A percentile compares a stretch with the other conserved stretches of the same genome.
Conservation (phyloP, 2,888 invertebrate genomes). For the Torymus texanus region DNA sequence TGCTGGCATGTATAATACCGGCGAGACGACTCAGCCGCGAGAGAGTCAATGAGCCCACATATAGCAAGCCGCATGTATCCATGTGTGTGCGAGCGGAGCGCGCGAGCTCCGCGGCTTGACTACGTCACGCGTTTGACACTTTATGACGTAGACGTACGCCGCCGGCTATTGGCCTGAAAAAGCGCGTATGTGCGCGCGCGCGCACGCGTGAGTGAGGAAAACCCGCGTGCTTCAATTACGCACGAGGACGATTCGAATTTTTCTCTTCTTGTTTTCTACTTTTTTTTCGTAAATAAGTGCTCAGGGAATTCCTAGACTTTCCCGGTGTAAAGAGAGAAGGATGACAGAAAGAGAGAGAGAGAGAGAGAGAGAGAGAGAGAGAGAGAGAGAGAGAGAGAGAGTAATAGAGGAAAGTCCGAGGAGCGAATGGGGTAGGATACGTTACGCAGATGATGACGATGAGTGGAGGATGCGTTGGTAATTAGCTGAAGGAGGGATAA, state of each 20-base stretch:
- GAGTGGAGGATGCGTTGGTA: too few relatives aligned
- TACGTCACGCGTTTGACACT: constrained; percentile 39
- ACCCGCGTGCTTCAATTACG: constrained; percentile 26
- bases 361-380: background rate
- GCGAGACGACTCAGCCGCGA: background rate
- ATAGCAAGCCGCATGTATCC: background rate
- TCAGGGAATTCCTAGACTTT: too few relatives aligned
- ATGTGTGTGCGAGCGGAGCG: too few relatives aligned
- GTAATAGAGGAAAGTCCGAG: too few relatives aligned
- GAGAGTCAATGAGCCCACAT: constrained; percentile 42
- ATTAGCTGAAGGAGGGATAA: too few relatives aligned
- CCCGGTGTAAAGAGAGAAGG: background rate
- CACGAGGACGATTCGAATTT: background rate
- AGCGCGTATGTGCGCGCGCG: background rate
- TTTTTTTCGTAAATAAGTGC: constrained; percentile 4
- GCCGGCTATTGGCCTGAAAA: constrained; percentile 45
- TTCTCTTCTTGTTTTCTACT: background rate
- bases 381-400: background rate
- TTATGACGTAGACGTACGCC: constrained; percentile 48
- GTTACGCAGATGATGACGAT: too few relatives aligned
- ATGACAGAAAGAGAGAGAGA: background rate
- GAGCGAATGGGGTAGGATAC: too few relatives aligned
- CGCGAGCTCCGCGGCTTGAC: background rate
- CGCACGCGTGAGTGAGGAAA: constrained; percentile 11
- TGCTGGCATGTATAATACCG: background rate